Conservation (phyloP, 1,140 invertebrate species). For the Glossosoma conforme region DNA sequence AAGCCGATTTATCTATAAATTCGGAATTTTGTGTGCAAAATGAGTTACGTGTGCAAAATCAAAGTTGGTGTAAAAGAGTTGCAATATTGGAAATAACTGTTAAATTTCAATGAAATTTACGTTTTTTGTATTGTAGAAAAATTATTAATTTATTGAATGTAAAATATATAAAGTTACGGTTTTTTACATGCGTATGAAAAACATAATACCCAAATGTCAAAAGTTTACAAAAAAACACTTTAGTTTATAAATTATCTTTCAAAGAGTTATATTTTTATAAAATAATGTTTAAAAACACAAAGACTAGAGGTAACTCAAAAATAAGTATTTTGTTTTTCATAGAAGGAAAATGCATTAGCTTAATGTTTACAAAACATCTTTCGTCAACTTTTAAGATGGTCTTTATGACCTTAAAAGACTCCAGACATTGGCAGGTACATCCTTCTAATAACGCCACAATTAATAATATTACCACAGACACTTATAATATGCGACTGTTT, state of each 20-base stretch:
- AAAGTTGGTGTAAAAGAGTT: constrained; percentile 1
- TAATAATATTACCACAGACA: no score
- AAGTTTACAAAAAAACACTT: not conserved
- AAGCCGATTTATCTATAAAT: constrained; percentile 5
- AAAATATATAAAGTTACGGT: not conserved
- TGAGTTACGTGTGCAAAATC: not conserved
- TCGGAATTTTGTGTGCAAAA: not conserved
- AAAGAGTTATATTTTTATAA: not conserved
- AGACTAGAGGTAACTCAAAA: no score
- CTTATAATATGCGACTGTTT: no score
- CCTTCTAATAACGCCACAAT: no score
- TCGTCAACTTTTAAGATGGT: no score
- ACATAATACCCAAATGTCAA: not conserved
- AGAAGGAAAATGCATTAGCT: no score
- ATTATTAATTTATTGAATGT: not conserved
- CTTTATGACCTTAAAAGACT: no score
- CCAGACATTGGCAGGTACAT: no score
- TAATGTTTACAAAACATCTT: no score
- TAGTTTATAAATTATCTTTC: not conserved
- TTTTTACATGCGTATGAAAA: not conserved
- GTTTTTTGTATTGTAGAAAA: no score
- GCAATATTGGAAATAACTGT: not conserved
- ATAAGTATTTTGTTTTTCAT: no score
- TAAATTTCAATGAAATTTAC: not conserved
- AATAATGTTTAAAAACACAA: no score